Evolutionary conservation across 64 coral and sea anemone species (phyloP).

Genomic region (Montipora efflorescens): DNA sequence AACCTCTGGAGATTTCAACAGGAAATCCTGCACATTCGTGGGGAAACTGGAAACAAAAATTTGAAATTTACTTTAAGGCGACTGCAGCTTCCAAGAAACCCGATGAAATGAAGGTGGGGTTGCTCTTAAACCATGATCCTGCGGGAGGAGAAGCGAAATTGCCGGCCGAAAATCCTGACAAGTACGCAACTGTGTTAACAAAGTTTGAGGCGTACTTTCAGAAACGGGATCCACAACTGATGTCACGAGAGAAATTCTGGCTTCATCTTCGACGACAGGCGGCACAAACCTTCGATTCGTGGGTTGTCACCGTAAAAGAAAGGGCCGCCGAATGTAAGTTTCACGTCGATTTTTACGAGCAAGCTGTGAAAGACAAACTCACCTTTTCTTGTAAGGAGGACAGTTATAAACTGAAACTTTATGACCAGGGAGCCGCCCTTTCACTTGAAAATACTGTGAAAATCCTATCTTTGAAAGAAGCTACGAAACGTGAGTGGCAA

Average conservation of each 20-base stretch:
- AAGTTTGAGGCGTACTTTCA: conserved; percentile 33
- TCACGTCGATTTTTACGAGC: conserved; percentile 43
- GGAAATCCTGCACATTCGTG: conserved; percentile 59
- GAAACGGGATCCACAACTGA: conserved; percentile 48
- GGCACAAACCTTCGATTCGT: conserved; percentile 20
- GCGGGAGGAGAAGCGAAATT: background rate
- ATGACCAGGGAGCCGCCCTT: conserved; percentile 50
- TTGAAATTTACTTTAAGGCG: conserved; percentile 60
- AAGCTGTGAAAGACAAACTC: conserved; percentile 14
- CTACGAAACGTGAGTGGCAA: conserved; percentile 46
- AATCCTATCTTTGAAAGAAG: conserved; percentile 59
- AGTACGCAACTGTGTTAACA: background rate
- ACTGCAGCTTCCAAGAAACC: conserved; percentile 47
- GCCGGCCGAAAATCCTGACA: background rate
- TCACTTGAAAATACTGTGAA: conserved; percentile 51
- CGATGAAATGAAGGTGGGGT: conserved; percentile 63
- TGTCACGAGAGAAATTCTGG: conserved; percentile 17
- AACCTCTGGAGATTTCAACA: conserved; percentile 30
- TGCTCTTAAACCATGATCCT: conserved; percentile 45
- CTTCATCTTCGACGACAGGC: conserved; percentile 28
- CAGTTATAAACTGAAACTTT: conserved; percentile 44
- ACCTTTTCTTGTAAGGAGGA: conserved; percentile 37
- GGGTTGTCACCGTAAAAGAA: conserved; percentile 37
- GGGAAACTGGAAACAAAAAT: conserved; percentile 68
- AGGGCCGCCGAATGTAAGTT: conserved; percentile 43